phyloP scores from a whole-genome alignment of 1,140 invertebrate genomes.

The Dryas iulia region DNA sequence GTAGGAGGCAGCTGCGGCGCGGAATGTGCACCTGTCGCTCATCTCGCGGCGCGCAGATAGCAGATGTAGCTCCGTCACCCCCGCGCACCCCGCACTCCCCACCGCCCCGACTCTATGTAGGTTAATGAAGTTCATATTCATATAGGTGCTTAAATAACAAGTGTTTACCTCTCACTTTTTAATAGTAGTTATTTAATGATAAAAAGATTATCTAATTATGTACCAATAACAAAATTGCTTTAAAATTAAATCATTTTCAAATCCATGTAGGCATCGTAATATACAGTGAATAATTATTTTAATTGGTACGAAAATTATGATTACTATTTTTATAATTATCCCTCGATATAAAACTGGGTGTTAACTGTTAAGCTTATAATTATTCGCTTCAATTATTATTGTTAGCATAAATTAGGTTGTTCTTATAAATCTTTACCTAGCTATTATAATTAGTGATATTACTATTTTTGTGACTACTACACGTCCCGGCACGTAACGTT shows the following conservation, averaged over 20 bases:
- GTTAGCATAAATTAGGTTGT: too few species aligned
- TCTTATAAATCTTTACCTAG: too few species aligned
- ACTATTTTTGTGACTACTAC: too few species aligned
- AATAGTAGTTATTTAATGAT: background rate
- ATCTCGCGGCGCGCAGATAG: slow-evolving; percentile 17
- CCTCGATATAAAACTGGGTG: too few species aligned
- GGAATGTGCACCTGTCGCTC: slow-evolving; percentile 40
- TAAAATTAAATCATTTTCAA: background rate
- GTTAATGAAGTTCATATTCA: background rate
- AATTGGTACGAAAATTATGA: background rate
- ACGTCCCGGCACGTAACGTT: too few species aligned
- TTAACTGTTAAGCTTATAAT: too few species aligned
- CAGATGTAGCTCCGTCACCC: slow-evolving; percentile 15
- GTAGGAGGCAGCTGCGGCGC: slow-evolving; percentile 29
- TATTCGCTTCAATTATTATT: too few species aligned
- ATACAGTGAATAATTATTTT: background rate
- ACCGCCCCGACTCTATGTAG: background rate
- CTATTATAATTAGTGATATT: too few species aligned
- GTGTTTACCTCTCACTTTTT: too few species aligned
- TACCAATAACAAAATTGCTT: too few species aligned
- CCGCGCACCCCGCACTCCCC: background rate
- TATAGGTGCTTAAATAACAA: too few species aligned
- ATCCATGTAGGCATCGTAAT: background rate
- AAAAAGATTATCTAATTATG: background rate
- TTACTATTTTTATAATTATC: background rate